Evolutionary conservation across 1,140 invertebrate species (phyloP), one percentile per base, ranked within the genome.

Genomic region (Cardiocondyla obscurior): DNA sequence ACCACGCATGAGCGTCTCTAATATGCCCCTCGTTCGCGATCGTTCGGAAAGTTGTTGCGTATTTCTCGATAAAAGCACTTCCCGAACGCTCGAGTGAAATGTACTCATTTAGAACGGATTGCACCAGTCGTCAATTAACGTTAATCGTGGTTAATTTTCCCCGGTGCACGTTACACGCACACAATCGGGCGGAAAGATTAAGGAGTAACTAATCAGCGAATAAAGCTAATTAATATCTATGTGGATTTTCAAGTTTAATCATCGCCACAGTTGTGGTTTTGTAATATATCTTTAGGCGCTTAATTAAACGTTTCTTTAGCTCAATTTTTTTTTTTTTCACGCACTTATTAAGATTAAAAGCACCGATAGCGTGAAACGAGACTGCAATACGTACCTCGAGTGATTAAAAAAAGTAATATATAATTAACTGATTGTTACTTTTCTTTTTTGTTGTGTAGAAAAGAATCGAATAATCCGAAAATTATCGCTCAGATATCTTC

Each of bases 41-140:
- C 73, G 58, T 64, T 79, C 74, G 62, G 74, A 79, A 79, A 79
- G 74, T 79, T 79, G 74, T 79, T 79, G 74, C 74, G 74, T 79
- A 79, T 42, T 53, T 79, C 74, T 79, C 74, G 74, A 53, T 53
- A 51, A 79, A 67, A 69, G 46, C 62, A 69, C 62, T 79, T 79
- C 62, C 74, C 74, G 74, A 76, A 53, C 62, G 62, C 33, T 53
- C 46, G 62, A 79, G 74, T 79, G 74, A 79, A 79, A 79, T 55
- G 74, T 79, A 79, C 62, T 79, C 74, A 79, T 79, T 79, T 79
- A 79, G 74, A 79, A 69, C 62, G 62, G 46, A 79, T 69, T 79
- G 74, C 74, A 55, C 74, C 74, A 55, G 49, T 76, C 62, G 74
- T 69, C 62, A 69, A 79, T 79, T 79, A 79, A 36, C 33, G 25